Evolutionary conservation across 2,113 vertebrate species (phyloP).

Genomic region (Axis porcinus): DNA sequence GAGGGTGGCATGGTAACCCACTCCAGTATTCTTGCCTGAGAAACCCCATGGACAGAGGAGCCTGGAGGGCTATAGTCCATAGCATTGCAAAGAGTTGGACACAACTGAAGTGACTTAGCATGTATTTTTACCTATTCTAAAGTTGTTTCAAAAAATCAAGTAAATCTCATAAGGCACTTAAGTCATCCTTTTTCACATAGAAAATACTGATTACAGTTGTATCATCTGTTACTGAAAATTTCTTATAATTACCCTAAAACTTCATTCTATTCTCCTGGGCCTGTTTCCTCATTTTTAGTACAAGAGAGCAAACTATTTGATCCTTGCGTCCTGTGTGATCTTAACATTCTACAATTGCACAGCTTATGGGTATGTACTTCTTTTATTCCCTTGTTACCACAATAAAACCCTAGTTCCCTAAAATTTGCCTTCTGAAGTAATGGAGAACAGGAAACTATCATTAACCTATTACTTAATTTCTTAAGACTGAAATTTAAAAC

Average conservation of each 20-base stretch:
- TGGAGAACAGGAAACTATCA: background rate
- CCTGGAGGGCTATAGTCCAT: background rate
- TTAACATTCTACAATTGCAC: background rate
- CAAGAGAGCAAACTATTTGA: background rate
- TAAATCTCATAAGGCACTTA: background rate
- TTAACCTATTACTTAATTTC: background rate
- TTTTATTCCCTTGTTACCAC: background rate
- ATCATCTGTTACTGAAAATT: background rate
- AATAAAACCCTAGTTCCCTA: background rate
- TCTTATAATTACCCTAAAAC: background rate
- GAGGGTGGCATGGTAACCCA: background rate
- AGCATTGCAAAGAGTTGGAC: background rate
- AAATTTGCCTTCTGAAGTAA: background rate
- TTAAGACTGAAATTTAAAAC: background rate
- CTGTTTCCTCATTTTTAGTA: background rate
- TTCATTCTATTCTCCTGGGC: background rate
- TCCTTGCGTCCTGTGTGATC: background rate
- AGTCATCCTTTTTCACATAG: background rate
- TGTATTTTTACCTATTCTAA: background rate
- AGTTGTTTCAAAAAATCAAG: background rate
- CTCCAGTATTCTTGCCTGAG: background rate
- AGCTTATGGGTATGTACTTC: background rate
- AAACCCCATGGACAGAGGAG: background rate
- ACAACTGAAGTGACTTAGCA: background rate
- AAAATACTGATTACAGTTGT: background rate